phyloP scores from a whole-genome alignment of 1,140 invertebrate species.

The Bombus difficillimus region DNA sequence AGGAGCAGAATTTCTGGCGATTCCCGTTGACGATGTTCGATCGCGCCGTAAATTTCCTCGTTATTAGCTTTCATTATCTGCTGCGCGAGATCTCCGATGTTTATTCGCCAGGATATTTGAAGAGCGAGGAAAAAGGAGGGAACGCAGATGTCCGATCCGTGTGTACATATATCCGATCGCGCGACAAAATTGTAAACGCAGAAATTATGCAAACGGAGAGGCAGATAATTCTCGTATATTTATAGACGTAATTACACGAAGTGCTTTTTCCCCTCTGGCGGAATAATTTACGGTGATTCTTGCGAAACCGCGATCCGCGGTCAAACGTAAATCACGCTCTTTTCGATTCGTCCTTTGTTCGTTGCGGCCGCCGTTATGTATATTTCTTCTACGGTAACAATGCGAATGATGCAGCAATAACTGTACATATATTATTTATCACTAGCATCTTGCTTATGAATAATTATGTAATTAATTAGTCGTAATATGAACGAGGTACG shows the following conservation, averaged over 20 bases:
- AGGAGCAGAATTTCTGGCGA: not conserved
- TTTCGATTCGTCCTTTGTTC: not conserved
- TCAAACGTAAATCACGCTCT: not conserved
- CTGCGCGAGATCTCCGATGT: slow-evolving; percentile 15
- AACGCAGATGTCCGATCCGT: not conserved
- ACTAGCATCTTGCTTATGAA: slow-evolving; percentile 20
- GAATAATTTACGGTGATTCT: slow-evolving; percentile 20
- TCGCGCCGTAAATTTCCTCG: slow-evolving; percentile 4
- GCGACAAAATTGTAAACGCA: slow-evolving; percentile 19
- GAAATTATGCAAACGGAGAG: slow-evolving; percentile 32
- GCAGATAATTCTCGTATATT: slow-evolving; percentile 22
- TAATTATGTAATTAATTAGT: slow-evolving; percentile 30
- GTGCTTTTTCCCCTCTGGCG: not conserved
- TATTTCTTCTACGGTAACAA: not conserved
- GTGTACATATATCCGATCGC: not conserved
- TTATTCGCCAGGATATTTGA: not conserved
- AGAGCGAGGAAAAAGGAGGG: not conserved
- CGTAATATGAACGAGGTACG: not conserved
- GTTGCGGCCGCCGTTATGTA: not conserved
- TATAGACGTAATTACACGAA: slow-evolving; percentile 13
- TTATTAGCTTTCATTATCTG: slow-evolving; percentile 22
- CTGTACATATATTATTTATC: slow-evolving; percentile 26
- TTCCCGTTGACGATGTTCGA: not conserved
- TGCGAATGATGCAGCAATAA: slow-evolving; percentile 28
- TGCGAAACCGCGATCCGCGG: not conserved